phyloP scores from a whole-genome alignment of 2,888 invertebrate genomes.

The Polietes domitor region DNA sequence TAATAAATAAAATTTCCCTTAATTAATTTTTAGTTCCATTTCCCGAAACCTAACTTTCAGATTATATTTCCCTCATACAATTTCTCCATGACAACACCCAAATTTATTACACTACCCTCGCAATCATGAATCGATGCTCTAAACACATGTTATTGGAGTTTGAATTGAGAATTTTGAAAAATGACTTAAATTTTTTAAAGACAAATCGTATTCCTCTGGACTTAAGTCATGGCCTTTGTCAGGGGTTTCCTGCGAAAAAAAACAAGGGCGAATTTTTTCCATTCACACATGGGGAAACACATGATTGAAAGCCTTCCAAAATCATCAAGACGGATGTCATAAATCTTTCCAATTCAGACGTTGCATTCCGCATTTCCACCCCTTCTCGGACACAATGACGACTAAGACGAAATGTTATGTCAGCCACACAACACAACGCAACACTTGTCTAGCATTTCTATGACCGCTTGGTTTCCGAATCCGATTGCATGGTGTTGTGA shows the following conservation, averaged over 20 bases:
- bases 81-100: too few relatives aligned
- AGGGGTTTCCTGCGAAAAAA: neutral
- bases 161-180: conserved; percentile 55
- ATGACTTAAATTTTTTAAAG: conserved; percentile 55
- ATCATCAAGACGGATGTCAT: conserved; percentile 63
- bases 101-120: neutral
- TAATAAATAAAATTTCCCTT: too few relatives aligned
- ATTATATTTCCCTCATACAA: too few relatives aligned
- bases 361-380: neutral
- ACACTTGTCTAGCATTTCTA: conserved; percentile 35
- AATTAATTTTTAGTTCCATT: too few relatives aligned
- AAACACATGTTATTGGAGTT: conserved; percentile 9
- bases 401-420: neutral
- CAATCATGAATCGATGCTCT: neutral
- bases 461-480: too few relatives aligned
- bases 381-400: neutral
- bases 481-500: neutral
- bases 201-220: conserved; percentile 32
- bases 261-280: neutral
- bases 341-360: conserved; percentile 50
- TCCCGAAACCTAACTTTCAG: too few relatives aligned
- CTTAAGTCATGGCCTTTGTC: neutral
- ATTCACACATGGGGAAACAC: conserved; percentile 13
- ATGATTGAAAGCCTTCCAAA: conserved; percentile 63
- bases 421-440: conserved; percentile 24